These are phyloP conservation scores for Pterostichus madidus DNA, from an alignment of 2,888 invertebrate genomes.

Conservation along the genomic window DNA sequence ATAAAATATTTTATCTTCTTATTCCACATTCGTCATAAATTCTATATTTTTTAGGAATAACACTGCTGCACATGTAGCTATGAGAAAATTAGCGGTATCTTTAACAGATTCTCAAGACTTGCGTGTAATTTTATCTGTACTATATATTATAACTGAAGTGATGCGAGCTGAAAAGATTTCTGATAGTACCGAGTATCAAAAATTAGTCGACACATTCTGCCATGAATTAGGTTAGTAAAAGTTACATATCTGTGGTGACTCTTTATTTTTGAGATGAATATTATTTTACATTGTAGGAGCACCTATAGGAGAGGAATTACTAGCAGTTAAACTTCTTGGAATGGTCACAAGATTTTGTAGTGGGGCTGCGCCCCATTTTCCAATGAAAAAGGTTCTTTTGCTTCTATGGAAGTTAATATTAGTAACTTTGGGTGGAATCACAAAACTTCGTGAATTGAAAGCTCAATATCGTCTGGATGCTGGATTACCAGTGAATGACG, in stretches of 20 bases:
- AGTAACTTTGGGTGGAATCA: conserved; percentile 94
- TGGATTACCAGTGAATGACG: conserved; percentile 87
- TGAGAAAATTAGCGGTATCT: conserved; percentile 88
- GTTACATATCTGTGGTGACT: background rate
- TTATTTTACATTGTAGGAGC: conserved; percentile 74
- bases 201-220: conserved; percentile 80
- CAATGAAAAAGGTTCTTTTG: conserved; percentile 98
- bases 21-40: conserved; percentile 32
- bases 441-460: conserved; percentile 89
- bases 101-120: conserved; percentile 95
- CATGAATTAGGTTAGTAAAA: conserved; percentile 79
- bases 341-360: conserved; percentile 99
- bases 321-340: conserved; percentile 93
- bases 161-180: conserved; percentile 86
- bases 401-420: conserved; percentile 97
- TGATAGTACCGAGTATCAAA: conserved; percentile 76
- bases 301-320: conserved; percentile 87
- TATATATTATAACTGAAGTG: conserved; percentile 97
- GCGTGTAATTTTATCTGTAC: conserved; percentile 93
- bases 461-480: conserved; percentile 83
- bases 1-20: background rate
- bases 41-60: conserved; percentile 79
- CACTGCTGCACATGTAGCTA: conserved; percentile 85
- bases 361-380: conserved; percentile 97
- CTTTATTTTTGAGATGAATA: conserved; percentile 10